Evolutionary conservation across 2,888 invertebrate genomes (phyloP).

Genomic region (Patella caerulea): DNA sequence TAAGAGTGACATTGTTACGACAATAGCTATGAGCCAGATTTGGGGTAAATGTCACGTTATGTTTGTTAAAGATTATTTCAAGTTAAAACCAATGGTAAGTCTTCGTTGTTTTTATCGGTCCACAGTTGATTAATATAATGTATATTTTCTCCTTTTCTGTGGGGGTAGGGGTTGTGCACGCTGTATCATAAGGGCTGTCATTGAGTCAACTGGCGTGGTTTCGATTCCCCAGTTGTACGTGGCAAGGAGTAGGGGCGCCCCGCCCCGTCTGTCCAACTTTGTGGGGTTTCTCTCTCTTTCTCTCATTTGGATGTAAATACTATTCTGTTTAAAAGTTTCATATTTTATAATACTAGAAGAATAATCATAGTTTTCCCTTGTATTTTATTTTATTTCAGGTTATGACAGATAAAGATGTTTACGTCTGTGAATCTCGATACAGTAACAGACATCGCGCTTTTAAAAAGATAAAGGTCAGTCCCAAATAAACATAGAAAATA

Average conservation of each 20-base stretch:
- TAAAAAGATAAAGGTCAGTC: conserved; percentile 83
- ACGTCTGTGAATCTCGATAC: conserved; percentile 96
- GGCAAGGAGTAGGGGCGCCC: no score
- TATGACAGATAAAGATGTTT: conserved; percentile 92
- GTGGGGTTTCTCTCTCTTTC: not conserved
- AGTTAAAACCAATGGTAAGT: conserved; percentile 82
- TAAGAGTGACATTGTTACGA: conserved; percentile 90
- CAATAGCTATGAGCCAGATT: conserved; percentile 87
- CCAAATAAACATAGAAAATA: no score
- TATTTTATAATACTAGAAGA: not conserved
- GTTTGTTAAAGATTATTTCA: conserved; percentile 94
- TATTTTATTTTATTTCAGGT: conserved; percentile 72
- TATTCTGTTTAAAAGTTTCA: no score
- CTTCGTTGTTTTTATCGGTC: no score
- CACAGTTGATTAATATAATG: no score
- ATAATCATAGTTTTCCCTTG: not conserved
- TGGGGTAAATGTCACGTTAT: conserved; percentile 92
- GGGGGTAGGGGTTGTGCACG: no score
- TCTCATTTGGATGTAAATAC: no score
- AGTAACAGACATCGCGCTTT: conserved; percentile 87
- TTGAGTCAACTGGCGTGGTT: no score
- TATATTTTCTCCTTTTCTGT: no score
- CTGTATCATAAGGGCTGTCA: no score
- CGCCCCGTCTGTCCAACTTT: no score
- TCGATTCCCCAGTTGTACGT: no score